phyloP scores from a whole-genome alignment of 2,888 invertebrate genomes.

The Temnothorax rugatulus region DNA sequence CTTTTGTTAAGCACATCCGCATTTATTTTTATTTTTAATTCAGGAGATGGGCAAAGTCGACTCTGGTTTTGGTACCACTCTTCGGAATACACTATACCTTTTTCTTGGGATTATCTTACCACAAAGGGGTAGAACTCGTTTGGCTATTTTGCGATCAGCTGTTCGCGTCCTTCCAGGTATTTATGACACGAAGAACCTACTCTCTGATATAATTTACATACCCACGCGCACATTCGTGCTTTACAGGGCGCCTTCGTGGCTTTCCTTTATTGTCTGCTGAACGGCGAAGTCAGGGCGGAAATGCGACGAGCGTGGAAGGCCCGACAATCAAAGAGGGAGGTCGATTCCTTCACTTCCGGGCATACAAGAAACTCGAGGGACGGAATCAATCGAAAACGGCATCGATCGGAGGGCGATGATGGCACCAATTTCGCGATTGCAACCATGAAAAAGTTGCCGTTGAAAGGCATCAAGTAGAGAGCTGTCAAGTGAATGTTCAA shows the following conservation, averaged over 20 bases:
- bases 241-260: slow-evolving; percentile 89
- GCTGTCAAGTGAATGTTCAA: background rate
- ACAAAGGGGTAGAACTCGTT: slow-evolving; percentile 87
- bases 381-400: slow-evolving; percentile 30
- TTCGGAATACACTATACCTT: slow-evolving; percentile 90
- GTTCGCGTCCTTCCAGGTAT: slow-evolving; percentile 90
- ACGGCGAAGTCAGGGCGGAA: slow-evolving; percentile 88
- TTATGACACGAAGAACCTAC: background rate
- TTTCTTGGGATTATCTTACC: slow-evolving; percentile 87
- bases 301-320: slow-evolving; percentile 81
- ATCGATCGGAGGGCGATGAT: slow-evolving; percentile 47
- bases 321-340: slow-evolving; percentile 73
- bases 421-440: slow-evolving; percentile 16
- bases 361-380: slow-evolving; percentile 41
- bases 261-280: slow-evolving; percentile 89
- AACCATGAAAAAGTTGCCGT: slow-evolving; percentile 30
- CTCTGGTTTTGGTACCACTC: slow-evolving; percentile 89
- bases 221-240: background rate
- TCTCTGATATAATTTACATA: background rate
- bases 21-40: slow-evolving; percentile 6
- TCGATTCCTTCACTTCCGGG: slow-evolving; percentile 65
- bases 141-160: slow-evolving; percentile 90
- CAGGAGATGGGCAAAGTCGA: slow-evolving; percentile 89
- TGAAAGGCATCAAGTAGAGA: slow-evolving; percentile 19
- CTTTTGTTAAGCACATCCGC: background rate